Base-by-base conservation (phyloP, 1,140 invertebrate genomes). In the Drosophila repletoides region DNA sequence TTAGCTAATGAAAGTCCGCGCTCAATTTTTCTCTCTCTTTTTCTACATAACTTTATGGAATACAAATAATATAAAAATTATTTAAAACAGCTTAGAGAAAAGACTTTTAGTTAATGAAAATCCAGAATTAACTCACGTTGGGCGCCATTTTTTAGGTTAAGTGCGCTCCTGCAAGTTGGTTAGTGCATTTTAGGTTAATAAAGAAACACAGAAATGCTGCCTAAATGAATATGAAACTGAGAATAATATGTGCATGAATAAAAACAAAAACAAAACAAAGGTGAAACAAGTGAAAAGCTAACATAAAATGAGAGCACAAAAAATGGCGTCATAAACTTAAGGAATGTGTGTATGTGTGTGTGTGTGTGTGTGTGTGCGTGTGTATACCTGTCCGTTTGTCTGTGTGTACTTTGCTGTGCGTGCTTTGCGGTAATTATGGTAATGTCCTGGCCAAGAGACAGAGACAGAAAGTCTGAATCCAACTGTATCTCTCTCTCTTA, bases 351-450 rank as follows among this genome's bases (percentile, higher is more conserved):
- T 58, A 2, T 41, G 9, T 33, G 29, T 52, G 22, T 26, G 31
- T 33, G 52, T 46, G 22, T 66, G 60, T 58, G 31, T 60, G 26
- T 24, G 29, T 41, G 14, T 56, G 59, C 29, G 41, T 73, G 45
- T 36, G 48, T 48, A 33, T 45, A 55, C 43, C 36, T 60, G 63
- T 53, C 31, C 34, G 45, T 56, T 33, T 21, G 34, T 58, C 24
- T 56, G 66, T 64, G 60, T 49, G 40, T 29, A 45, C 24, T 56
- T 4, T 28, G 10, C 36, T 66, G 49, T 70, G 60, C 52, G 67
- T 70, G 67, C 66, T 29, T n/a, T 51, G 34, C 45, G 71, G 70
- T 86, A 84, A 84, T 86, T 84, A 86, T 84, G 73, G 48, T 77
- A 77, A 81, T 81, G 73, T 49, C 34, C 73, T 61, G 73, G 63